Evolutionary conservation across 2,797 vertebrate genomes (phyloP).

Genomic region (Miichthys miiuy): DNA sequence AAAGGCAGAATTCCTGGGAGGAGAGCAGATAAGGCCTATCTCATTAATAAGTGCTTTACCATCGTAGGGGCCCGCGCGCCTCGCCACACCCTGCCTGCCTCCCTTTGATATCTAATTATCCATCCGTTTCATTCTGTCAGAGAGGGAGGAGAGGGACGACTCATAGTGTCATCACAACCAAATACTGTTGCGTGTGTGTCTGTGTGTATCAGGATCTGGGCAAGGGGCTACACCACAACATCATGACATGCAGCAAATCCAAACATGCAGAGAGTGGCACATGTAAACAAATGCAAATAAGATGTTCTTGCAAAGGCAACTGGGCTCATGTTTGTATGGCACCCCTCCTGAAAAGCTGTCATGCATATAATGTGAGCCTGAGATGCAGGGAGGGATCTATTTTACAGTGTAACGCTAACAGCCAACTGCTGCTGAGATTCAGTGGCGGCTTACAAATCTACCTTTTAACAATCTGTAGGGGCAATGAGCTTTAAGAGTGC

Average conservation of each 20-base stretch:
- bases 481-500: slow-evolving; percentile 50
- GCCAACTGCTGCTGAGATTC: slow-evolving; percentile 40
- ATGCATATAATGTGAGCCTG: slow-evolving; percentile 37
- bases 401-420: slow-evolving; percentile 43
- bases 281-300: slow-evolving; percentile 83
- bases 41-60: slow-evolving; percentile 96
- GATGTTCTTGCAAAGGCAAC: slow-evolving; percentile 56
- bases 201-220: slow-evolving; percentile 61
- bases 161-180: slow-evolving; percentile 75
- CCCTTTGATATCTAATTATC: slow-evolving; percentile 90
- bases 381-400: slow-evolving; percentile 59
- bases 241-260: slow-evolving; percentile 69
- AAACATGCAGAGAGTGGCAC: slow-evolving; percentile 67
- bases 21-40: slow-evolving; percentile 98
- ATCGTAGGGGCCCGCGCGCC: slow-evolving; percentile 89
- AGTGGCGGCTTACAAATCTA: slow-evolving; percentile 52
- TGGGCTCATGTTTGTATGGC: slow-evolving; percentile 21
- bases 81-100: slow-evolving; percentile 86
- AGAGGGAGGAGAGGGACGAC: slow-evolving; percentile 78
- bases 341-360: slow-evolving; percentile 64
- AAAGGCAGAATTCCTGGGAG: slow-evolving; percentile 96
- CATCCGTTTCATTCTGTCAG: slow-evolving; percentile 85
- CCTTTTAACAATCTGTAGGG: slow-evolving; percentile 54
- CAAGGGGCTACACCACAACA: slow-evolving; percentile 64
- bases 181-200: slow-evolving; percentile 64